These are phyloP conservation scores for Petaurus breviceps DNA, from an alignment of 2,113 vertebrate species.

Conservation along the genomic window DNA sequence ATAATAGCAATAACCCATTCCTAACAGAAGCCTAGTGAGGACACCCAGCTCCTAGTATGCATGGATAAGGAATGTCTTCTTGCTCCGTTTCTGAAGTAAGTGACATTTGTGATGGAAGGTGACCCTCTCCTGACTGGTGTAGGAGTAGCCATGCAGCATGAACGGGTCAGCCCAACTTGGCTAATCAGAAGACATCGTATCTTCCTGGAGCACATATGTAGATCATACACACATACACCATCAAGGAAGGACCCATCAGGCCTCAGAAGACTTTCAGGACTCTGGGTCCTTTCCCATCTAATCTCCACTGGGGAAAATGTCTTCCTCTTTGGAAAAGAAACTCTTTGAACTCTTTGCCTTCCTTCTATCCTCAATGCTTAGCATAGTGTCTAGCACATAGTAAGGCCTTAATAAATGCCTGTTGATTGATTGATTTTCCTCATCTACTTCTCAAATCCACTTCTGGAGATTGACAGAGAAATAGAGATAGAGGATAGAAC, in stretches of 20 bases:
- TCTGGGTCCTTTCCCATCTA: background rate
- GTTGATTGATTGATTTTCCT: background rate
- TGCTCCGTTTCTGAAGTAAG: background rate
- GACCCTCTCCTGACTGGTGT: background rate
- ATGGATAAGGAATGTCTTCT: background rate
- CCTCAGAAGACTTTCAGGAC: background rate
- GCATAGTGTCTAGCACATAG: background rate
- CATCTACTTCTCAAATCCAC: background rate
- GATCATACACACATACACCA: too few relatives aligned
- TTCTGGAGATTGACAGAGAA: background rate
- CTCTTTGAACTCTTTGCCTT: background rate
- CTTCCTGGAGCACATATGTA: background rate
- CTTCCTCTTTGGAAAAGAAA: background rate
- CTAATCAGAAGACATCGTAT: background rate
- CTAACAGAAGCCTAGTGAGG: background rate
- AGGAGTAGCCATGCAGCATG: background rate
- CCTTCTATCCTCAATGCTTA: background rate
- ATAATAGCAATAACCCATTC: background rate
- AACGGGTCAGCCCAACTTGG: background rate
- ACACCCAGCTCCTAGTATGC: background rate
- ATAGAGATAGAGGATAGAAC: background rate
- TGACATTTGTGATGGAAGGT: background rate
- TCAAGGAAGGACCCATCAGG: background rate
- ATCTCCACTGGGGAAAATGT: too few relatives aligned
- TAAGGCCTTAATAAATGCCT: background rate